Base-by-base conservation (phyloP, 2,113 vertebrate genomes). In the Otis tarda region DNA sequence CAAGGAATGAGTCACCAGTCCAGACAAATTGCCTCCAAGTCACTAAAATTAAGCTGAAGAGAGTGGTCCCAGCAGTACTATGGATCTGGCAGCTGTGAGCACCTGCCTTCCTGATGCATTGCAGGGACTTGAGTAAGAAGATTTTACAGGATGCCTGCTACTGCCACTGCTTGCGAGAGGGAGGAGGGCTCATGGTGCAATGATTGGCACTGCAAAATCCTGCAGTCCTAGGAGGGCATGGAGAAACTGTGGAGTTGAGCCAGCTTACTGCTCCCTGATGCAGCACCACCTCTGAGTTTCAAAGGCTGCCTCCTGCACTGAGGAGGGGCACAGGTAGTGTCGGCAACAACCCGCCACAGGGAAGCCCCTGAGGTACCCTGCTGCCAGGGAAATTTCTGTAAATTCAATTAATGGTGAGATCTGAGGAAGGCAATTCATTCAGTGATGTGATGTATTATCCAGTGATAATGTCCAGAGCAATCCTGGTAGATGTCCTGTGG, bases 31-130 rank as follows among this genome's bases (percentile, higher is more conserved):
- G 94, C 95, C 86, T 95, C 82, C n/a, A 63, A 94, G 92, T 92
- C 88, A 84, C 78, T 95, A 95, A 96, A 97, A 97, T 96, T 95
- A 97, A 96, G 73, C 87, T 27, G 87, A 89, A 81, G 94, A 97
- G 74, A 84, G 78, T n/a, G 50, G 63, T 96, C 95, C 93, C 95
- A 82, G 67, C 0, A 28, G 95, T 94, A 50, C 86, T 49, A 37
- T 88, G 90, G 89, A 94, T 91, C 85, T 93, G 86, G 93, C 93
- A 92, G 78, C 94, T 95, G 83, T 45, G 49, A 93, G 94, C 90
- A 95, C 91, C 91, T 96, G 87, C 67, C 35, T 93, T 87, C 78
- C 91, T 96, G 96, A 96, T 96, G 96, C 97, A 97, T 93, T 96
- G 93, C 94, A 95, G 95, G 65, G 92, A 87, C 86, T 86, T 33